Conservation (phyloP, 2,797 vertebrate species). For the Gymnothorax javanicus region DNA sequence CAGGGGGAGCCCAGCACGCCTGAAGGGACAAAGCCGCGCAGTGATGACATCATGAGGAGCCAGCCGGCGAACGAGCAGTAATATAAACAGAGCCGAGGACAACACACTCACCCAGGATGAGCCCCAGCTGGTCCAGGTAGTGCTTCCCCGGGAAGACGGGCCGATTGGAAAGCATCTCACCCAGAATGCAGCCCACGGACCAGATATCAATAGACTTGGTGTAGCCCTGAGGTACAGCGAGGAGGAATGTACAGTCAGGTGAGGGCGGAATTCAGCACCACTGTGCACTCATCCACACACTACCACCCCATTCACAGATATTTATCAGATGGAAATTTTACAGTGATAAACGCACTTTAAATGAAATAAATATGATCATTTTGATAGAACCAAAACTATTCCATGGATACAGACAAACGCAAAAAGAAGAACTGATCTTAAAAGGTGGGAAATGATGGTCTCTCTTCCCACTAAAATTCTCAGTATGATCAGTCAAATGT, state of each 20-base stretch:
- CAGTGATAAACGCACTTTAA: no score
- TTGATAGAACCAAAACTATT: not conserved
- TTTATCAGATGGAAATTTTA: not conserved
- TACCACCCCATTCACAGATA: not conserved
- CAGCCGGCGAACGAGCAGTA: not conserved
- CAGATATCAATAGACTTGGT: conserved; percentile 93
- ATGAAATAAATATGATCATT: no score
- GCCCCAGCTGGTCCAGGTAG: conserved; percentile 91
- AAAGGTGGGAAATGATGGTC: no score
- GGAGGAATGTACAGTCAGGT: not conserved
- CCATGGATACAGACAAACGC: not conserved
- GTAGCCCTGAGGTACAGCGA: conserved; percentile 75
- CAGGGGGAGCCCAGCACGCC: conserved; percentile 87
- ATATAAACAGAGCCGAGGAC: not conserved
- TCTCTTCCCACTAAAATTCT: no score
- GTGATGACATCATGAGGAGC: not conserved
- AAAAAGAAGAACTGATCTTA: no score
- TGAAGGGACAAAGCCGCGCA: conserved; percentile 48
- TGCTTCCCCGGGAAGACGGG: conserved; percentile 92
- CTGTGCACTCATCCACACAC: not conserved
- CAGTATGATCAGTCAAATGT: no score
- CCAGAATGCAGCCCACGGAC: conserved; percentile 93
- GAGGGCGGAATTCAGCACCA: not conserved
- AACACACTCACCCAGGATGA: conserved; percentile 80
- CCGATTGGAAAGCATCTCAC: conserved; percentile 88